Conservation (phyloP, 1,140 invertebrate genomes). For the Bemisia tabaci region DNA sequence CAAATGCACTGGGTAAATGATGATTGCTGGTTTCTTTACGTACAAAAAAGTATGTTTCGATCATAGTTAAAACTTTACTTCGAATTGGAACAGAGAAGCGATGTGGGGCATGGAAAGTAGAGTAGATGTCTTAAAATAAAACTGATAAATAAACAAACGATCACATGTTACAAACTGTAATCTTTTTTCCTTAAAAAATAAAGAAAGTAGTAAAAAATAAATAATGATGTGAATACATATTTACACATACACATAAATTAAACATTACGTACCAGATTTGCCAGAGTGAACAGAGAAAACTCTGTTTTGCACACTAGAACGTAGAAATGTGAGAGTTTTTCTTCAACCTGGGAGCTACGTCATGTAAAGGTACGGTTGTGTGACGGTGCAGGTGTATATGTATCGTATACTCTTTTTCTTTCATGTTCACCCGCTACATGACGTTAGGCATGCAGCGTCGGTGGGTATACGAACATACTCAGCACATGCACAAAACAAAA, state of each 20-base stretch:
- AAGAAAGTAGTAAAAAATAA: neutral
- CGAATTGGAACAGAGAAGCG: neutral
- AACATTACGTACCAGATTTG: neutral
- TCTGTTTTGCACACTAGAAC: no score
- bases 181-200: neutral
- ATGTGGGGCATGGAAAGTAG: neutral
- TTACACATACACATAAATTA: neutral
- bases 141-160: neutral
- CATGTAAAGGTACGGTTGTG: neutral
- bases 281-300: no score
- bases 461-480: no score
- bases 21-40: no score
- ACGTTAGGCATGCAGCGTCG: no score
- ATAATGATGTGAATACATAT: conserved; percentile 1
- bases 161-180: neutral
- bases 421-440: no score
- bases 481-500: neutral
- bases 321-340: no score
- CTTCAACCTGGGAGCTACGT: no score
- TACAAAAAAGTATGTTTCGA: no score
- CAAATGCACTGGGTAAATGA: neutral
- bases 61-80: no score
- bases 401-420: no score
- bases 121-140: neutral
- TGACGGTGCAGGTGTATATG: neutral